Base-by-base conservation (phyloP, 2,113 vertebrate species). In the Choloepus hoffmanni region DNA sequence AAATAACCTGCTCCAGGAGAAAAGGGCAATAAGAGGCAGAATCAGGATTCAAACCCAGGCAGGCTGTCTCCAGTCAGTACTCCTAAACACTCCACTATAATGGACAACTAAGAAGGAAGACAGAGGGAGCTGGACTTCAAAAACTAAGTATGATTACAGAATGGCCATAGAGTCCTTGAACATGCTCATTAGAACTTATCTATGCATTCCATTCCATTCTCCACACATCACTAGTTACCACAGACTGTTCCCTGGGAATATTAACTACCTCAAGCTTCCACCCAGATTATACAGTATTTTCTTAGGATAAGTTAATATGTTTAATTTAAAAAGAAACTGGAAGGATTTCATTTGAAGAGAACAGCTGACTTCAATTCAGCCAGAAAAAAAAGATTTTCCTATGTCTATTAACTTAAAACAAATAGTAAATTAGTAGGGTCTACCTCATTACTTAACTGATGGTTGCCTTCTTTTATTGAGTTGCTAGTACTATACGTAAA, bases 311-410 rank as follows among this genome's bases (percentile, higher is more conserved):
- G 60, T 90, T 53, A 43, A 53, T 65, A 68, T 30, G 7, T 50
- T 89, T 33, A 45, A 40, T 14, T 81, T 95, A 92, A 65, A 68
- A 67, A 33, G 18, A 36, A 36, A 68, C 15, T 50, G 15, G 48
- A 89, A 72, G 19, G 23, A 82, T 86, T 94, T 95, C 73, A 94
- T 76, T 78, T 86, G 40, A 94, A 92, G 30, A 88, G 68, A 91
- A 93, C 30, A 36, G 24, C 10, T 85, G 12, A 30, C 85, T 67
- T 95, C 30, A 30, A 91, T 72, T 36, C 24, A 96, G 50, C 70
- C n/a, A 45, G 10, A 15, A 4, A 24, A 21, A 33, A 16, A 15
- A 53, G 7, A 28, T 68, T 76, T 84, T 77, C 45, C 60, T 60
- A 33, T 65, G 19, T 53, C 76, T 93, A 84, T 24, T 72, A 89